A percentile compares a stretch with the other conserved stretches of the same genome.
Evolutionary conservation across 2,797 vertebrate species (phyloP).

Genomic region (Borostomias antarcticus): DNA sequence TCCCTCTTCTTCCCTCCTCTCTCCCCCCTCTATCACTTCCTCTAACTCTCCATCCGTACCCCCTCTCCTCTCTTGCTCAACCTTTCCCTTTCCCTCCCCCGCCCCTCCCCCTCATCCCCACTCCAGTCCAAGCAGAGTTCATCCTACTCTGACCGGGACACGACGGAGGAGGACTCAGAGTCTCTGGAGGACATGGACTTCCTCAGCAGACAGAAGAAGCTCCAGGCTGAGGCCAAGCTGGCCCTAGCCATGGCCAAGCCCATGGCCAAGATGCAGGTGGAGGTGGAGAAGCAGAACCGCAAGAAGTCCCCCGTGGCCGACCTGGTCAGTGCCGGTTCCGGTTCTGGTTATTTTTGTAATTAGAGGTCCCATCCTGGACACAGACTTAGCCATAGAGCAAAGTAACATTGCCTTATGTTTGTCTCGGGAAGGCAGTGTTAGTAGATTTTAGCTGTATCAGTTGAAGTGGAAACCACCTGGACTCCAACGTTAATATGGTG

Average conservation of each 20-base stretch:
- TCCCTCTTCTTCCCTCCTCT: background rate
- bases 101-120: background rate
- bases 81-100: background rate
- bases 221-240: slow-evolving; percentile 96
- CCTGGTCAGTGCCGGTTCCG: slow-evolving; percentile 80
- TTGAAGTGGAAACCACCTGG: too few relatives aligned
- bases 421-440: too few relatives aligned
- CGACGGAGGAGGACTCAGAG: slow-evolving; percentile 95
- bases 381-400: too few relatives aligned
- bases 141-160: slow-evolving; percentile 97
- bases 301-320: slow-evolving; percentile 98
- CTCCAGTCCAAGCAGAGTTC: slow-evolving; percentile 97
- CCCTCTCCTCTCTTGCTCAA: slow-evolving; percentile 4
- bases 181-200: slow-evolving; percentile 99
- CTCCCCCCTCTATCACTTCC: slow-evolving; percentile 10
- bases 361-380: too few relatives aligned
- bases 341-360: background rate
- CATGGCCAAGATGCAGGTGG: slow-evolving; percentile 99
- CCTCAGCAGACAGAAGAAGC: slow-evolving; percentile 94
- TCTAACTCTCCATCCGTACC: slow-evolving; percentile 28
- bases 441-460: too few relatives aligned
- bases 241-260: slow-evolving; percentile 97
- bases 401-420: background rate
- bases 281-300: slow-evolving; percentile 98
- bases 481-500: too few relatives aligned